Percentiles rank a stretch among this genome's conserved stretches.
phyloP scores from a whole-genome alignment of 2,113 vertebrate genomes.

The Hemibagrus wyckioides region DNA sequence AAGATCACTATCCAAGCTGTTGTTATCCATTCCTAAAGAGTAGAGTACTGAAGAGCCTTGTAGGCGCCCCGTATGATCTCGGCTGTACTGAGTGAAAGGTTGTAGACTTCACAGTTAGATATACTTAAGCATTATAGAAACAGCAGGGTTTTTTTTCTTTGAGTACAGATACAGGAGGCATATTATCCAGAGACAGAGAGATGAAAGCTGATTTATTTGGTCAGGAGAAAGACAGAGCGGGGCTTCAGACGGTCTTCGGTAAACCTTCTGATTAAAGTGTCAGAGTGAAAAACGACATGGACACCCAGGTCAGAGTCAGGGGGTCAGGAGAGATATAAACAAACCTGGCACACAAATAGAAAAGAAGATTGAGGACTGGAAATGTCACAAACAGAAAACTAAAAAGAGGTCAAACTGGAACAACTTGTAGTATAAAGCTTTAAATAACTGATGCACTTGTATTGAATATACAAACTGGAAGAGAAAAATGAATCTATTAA shows the following conservation, averaged over 20 bases:
- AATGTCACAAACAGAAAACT: not conserved
- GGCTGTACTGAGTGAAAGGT: not conserved
- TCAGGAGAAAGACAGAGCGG: constrained; percentile 8
- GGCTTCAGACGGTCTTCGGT: constrained; percentile 8
- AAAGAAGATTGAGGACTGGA: not conserved
- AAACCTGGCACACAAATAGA: not conserved
- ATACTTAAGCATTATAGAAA: not conserved
- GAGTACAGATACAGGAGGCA: constrained; percentile 19
- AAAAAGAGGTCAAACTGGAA: not conserved
- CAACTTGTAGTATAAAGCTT: not conserved
- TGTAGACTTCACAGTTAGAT: not conserved
- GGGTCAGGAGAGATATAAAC: not conserved
- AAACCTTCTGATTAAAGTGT: constrained; percentile 62
- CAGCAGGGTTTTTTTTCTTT: not conserved
- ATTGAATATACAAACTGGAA: not conserved
- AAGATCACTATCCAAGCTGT: not conserved
- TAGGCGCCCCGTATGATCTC: not conserved
- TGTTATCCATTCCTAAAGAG: not conserved
- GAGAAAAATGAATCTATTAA: not conserved
- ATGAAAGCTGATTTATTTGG: constrained; percentile 42
- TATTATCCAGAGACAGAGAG: constrained; percentile 18
- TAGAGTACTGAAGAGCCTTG: not conserved
- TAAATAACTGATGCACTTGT: not conserved
- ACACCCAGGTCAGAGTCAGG: constrained; percentile 50
- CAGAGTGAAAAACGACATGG: constrained; percentile 55